These are phyloP conservation scores for Tenthredo notha DNA, from an alignment of 2,888 invertebrate genomes.

Conservation along the genomic window DNA sequence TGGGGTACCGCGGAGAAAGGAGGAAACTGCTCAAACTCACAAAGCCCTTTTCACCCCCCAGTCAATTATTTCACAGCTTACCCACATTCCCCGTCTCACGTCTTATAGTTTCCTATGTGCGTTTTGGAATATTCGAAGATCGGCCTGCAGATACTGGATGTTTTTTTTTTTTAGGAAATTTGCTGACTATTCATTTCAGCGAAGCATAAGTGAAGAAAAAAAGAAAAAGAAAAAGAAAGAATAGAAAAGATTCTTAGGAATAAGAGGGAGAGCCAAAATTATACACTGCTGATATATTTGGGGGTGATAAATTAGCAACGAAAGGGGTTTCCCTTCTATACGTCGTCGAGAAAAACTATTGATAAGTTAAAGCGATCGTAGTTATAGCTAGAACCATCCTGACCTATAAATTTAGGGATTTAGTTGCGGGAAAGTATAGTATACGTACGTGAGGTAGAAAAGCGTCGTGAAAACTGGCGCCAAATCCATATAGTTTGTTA, in stretches of 20 bases:
- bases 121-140: background rate
- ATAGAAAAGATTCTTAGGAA: background rate
- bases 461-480: constrained; percentile 34
- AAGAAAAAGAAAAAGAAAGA: background rate
- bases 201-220: background rate
- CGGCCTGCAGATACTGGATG: too few species aligned
- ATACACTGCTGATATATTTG: background rate
- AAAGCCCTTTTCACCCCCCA: background rate
- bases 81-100: background rate
- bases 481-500: constrained; percentile 30
- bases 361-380: constrained; percentile 18
- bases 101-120: background rate
- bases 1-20: background rate
- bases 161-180: background rate
- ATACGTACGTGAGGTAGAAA: constrained; percentile 27
- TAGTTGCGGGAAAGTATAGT: background rate
- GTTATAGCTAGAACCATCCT: background rate
- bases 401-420: constrained; percentile 32
- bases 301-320: background rate
- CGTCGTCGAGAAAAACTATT: background rate
- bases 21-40: background rate
- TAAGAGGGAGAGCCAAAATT: too few species aligned
- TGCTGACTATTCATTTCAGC: background rate
- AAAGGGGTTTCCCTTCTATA: background rate
- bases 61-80: background rate